Evolutionary conservation across 2,113 vertebrate species (phyloP).

Genomic region (Phodopus roborovskii): DNA sequence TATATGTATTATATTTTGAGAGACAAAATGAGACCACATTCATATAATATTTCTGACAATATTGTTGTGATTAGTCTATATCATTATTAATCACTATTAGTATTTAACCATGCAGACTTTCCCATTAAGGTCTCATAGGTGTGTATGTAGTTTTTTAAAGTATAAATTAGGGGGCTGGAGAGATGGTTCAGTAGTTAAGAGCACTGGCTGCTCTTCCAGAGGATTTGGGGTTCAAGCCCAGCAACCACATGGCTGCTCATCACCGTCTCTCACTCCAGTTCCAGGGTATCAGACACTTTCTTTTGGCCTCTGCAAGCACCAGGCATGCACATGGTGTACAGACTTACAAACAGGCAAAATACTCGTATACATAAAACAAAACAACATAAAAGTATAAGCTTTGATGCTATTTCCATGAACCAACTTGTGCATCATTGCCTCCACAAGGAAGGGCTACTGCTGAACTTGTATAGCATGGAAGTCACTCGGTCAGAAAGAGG

Average conservation of each 20-base stretch:
- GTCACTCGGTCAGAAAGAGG: background rate
- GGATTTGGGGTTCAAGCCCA: background rate
- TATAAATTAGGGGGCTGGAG: background rate
- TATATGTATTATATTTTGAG: background rate
- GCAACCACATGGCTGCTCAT: background rate
- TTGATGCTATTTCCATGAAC: background rate
- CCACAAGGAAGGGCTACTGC: background rate
- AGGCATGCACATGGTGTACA: background rate
- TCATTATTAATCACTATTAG: background rate
- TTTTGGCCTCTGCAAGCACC: background rate
- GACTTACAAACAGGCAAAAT: background rate
- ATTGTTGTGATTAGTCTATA: background rate
- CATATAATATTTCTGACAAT: background rate
- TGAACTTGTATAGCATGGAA: background rate
- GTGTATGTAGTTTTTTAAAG: background rate
- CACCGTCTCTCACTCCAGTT: background rate
- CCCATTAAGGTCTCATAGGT: background rate
- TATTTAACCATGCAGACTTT: background rate
- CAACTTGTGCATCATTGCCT: background rate
- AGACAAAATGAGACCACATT: background rate
- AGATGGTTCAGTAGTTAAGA: background rate
- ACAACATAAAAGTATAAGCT: background rate
- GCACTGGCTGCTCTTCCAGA: background rate
- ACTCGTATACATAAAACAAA: background rate
- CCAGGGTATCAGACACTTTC: background rate